phyloP scores from a whole-genome alignment of 2,797 vertebrate genomes.

The Peromyscus melanophrys region DNA sequence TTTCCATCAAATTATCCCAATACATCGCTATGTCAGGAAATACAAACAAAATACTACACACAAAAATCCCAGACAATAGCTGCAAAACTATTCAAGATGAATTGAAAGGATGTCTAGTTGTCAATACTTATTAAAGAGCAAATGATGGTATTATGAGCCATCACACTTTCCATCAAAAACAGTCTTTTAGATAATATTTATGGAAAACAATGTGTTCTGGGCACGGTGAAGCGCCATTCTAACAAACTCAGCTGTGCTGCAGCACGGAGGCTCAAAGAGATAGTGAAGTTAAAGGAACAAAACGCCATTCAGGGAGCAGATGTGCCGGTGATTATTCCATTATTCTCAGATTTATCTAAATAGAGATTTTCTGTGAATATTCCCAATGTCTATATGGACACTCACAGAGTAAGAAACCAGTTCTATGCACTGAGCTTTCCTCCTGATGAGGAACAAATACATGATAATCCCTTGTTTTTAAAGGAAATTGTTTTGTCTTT shows the following conservation, averaged over 20 bases:
- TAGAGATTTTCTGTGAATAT: conserved; percentile 36
- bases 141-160: conserved; percentile 26
- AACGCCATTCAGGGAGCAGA: conserved; percentile 54
- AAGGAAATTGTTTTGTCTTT: background rate
- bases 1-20: conserved; percentile 38
- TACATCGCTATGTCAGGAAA: conserved; percentile 19
- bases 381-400: conserved; percentile 27
- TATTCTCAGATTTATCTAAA: conserved; percentile 50
- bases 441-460: background rate
- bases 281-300: conserved; percentile 60
- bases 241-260: conserved; percentile 26
- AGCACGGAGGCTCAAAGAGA: background rate
- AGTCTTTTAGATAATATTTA: background rate
- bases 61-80: conserved; percentile 14
- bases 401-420: conserved; percentile 38
- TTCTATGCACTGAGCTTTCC: background rate
- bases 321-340: conserved; percentile 25
- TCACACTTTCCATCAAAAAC: conserved; percentile 32
- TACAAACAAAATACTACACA: conserved; percentile 4
- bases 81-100: conserved; percentile 46
- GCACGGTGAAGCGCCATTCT: background rate
- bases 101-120: background rate
- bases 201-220: conserved; percentile 7
- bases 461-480: background rate
- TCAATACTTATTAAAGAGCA: conserved; percentile 41